A percentile compares a stretch with the other conserved stretches of the same genome.
These are phyloP conservation scores for Drosophila simulans DNA, from an alignment of 1,140 invertebrate species.

Conservation along the genomic window DNA sequence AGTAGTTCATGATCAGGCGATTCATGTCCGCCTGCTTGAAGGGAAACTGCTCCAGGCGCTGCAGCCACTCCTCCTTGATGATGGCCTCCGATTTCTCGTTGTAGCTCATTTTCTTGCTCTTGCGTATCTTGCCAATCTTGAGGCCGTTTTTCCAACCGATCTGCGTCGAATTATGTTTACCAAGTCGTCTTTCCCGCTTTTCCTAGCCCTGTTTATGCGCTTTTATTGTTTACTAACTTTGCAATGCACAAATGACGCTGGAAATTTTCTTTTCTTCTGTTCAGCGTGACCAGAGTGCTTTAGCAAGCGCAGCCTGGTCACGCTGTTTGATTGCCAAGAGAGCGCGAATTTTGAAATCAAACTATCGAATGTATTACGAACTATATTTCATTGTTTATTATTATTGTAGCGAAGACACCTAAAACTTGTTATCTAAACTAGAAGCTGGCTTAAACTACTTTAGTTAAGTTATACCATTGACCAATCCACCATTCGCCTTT, in stretches of 20 bases:
- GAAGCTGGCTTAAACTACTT: too few relatives aligned
- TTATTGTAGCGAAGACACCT: too few relatives aligned
- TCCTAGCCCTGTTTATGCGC: background rate
- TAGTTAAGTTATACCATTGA: too few relatives aligned
- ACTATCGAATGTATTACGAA: background rate
- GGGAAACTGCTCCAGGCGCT: conserved; percentile 90
- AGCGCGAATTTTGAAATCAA: background rate
- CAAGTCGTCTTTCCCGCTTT: background rate
- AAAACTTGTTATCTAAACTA: too few relatives aligned
- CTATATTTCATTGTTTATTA: too few relatives aligned
- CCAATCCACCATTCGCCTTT: background rate
- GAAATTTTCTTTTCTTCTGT: conserved; percentile 35
- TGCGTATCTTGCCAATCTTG: conserved; percentile 90
- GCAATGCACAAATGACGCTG: conserved; percentile 34
- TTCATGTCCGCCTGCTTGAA: conserved; percentile 97
- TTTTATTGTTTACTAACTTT: conserved; percentile 15
- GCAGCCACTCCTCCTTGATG: conserved; percentile 88
- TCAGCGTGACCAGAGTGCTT: conserved; percentile 1
- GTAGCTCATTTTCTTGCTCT: conserved; percentile 86
- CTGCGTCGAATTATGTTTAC: background rate
- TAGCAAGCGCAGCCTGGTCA: too few relatives aligned
- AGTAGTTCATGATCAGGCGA: conserved; percentile 99
- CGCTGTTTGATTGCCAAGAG: background rate
- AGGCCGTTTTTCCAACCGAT: conserved; percentile 62
- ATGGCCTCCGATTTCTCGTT: conserved; percentile 80